A percentile compares a stretch with the other conserved stretches of the same genome.
Conservation (phyloP, 2,888 invertebrate genomes). For the Drosophila phalerata region DNA sequence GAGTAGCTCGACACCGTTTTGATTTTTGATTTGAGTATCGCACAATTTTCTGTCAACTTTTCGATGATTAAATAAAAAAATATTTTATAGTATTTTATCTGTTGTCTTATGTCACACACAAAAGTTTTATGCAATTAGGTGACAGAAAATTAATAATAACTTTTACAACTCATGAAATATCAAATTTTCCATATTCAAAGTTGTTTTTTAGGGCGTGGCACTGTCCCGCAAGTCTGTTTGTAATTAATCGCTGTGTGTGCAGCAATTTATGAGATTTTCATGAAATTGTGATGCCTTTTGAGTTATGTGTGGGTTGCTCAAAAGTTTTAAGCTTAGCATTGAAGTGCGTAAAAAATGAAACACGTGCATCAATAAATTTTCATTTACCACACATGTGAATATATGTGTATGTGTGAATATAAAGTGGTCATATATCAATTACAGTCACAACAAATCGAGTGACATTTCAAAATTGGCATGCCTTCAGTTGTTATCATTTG, state of each 20-base stretch:
- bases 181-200: constrained; percentile 52
- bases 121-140: constrained; percentile 44
- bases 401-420: constrained; percentile 26
- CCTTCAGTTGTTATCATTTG: constrained; percentile 65
- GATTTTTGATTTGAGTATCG: constrained; percentile 6
- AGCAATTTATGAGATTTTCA: constrained; percentile 76
- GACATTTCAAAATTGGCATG: constrained; percentile 75
- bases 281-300: constrained; percentile 68
- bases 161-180: constrained; percentile 33
- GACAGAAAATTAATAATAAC: constrained; percentile 10
- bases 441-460: constrained; percentile 77
- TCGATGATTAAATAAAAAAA: constrained; percentile 7
- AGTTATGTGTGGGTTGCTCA: constrained; percentile 66
- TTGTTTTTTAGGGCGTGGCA: constrained; percentile 19
- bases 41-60: constrained; percentile 25
- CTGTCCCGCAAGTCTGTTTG: constrained; percentile 32
- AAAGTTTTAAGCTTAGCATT: constrained; percentile 57
- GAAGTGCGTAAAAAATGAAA: constrained; percentile 61
- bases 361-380: constrained; percentile 65
- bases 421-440: constrained; percentile 71
- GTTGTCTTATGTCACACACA: constrained; percentile 48
- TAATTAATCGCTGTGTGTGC: constrained; percentile 75
- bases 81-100: constrained; percentile 5
- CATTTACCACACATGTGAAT: constrained; percentile 4
- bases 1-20: constrained; percentile 48